Conservation (phyloP, 2,888 invertebrate species). For the Ochropacha duplaris region DNA sequence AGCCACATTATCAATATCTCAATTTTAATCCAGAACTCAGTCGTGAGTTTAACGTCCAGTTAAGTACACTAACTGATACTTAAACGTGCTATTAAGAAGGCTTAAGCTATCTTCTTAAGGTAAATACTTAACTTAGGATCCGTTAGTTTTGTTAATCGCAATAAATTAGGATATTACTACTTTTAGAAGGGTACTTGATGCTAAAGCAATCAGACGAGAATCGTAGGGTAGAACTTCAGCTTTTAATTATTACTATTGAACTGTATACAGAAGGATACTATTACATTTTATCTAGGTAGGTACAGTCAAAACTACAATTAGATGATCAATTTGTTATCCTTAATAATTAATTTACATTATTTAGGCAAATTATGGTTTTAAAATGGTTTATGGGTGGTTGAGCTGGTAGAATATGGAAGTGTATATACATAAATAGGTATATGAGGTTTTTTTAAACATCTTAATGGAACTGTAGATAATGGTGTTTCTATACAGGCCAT, state of each 20-base stretch:
- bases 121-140: slow-evolving; percentile 19
- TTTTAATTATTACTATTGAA: neutral
- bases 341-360: too few relatives aligned
- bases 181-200: slow-evolving; percentile 1
- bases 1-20: neutral
- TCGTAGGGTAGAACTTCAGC: neutral
- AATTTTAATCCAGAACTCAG: slow-evolving; percentile 1
- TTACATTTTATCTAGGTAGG: too few relatives aligned
- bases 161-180: slow-evolving; percentile 41
- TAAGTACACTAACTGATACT: slow-evolving; percentile 24
- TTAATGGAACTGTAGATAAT: too few relatives aligned
- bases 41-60: neutral
- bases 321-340: too few relatives aligned
- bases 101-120: slow-evolving; percentile 24
- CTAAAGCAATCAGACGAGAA: neutral
- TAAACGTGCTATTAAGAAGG: slow-evolving; percentile 28
- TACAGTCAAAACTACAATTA: too few relatives aligned
- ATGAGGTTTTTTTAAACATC: too few relatives aligned
- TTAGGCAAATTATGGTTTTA: too few relatives aligned
- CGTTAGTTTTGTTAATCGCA: slow-evolving; percentile 28
- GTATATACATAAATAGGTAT: too few relatives aligned
- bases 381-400: too few relatives aligned
- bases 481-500: too few relatives aligned
- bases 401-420: too few relatives aligned
- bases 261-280: too few relatives aligned